Evolutionary conservation across 2,797 vertebrate genomes (phyloP).

Genomic region (Rhinichthys osculus): DNA sequence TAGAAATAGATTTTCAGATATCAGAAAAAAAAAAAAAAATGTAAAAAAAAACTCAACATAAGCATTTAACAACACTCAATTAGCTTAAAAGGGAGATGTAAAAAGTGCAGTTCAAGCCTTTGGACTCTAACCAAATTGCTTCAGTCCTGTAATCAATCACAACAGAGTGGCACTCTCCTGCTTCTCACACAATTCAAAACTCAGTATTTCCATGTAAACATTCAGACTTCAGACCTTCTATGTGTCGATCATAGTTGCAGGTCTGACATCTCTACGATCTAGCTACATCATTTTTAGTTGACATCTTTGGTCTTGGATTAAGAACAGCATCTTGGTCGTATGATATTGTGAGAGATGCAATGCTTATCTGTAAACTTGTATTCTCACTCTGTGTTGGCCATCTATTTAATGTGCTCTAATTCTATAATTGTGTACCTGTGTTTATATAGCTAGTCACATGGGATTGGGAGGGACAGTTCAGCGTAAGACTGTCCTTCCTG

Average conservation of each 20-base stretch:
- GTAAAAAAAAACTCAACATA: slow-evolving; percentile 58
- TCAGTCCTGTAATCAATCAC: slow-evolving; percentile 48
- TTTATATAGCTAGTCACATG: slow-evolving; percentile 20
- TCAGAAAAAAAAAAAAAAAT: no score
- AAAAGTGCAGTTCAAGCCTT: slow-evolving; percentile 66
- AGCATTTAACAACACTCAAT: slow-evolving; percentile 73
- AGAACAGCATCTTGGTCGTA: background rate
- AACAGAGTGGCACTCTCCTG: slow-evolving; percentile 22
- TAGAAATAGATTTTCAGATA: no score
- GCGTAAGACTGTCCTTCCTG: slow-evolving; percentile 67
- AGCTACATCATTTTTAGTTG: background rate
- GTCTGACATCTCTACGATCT: background rate
- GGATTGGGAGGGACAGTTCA: slow-evolving; percentile 54
- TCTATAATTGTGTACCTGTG: slow-evolving; percentile 33
- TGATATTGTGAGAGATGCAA: background rate
- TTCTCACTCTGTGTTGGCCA: background rate
- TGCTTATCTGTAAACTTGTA: background rate
- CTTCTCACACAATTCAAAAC: slow-evolving; percentile 24
- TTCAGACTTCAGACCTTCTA: background rate
- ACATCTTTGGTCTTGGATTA: background rate
- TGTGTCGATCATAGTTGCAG: background rate
- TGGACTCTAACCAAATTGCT: slow-evolving; percentile 53
- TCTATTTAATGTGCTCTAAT: slow-evolving; percentile 26
- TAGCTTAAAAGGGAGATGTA: slow-evolving; percentile 72
- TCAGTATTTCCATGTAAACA: background rate